Evolutionary conservation across 2,113 vertebrate species (phyloP).

Genomic region (Arenaria interpres): DNA sequence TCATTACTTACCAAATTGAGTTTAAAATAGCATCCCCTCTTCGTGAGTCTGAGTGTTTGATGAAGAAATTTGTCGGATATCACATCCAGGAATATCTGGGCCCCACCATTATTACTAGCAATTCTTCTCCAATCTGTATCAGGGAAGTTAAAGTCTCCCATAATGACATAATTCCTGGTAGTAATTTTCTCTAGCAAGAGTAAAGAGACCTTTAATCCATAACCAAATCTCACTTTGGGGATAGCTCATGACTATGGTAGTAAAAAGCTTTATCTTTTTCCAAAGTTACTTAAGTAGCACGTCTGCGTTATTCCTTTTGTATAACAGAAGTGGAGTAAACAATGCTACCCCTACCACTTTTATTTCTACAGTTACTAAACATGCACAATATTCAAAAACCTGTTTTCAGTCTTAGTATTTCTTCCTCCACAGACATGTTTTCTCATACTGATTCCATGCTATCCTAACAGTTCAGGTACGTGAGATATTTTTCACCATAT

Average conservation of each 20-base stretch:
- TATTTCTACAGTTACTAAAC: not conserved
- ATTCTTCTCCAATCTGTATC: conserved; percentile 73
- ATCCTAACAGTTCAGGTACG: not conserved
- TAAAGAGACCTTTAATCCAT: conserved; percentile 71
- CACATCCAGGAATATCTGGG: conserved; percentile 72
- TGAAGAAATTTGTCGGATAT: conserved; percentile 69
- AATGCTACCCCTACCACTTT: not conserved
- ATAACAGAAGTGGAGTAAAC: not conserved
- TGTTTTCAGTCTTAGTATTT: not conserved
- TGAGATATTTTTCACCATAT: not conserved
- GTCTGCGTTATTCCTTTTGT: not conserved
- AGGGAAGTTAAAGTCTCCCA: conserved; percentile 72
- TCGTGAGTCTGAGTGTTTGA: conserved; percentile 70
- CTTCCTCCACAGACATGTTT: not conserved
- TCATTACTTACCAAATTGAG: conserved; percentile 69
- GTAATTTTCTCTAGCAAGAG: conserved; percentile 69
- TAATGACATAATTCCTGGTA: conserved; percentile 70
- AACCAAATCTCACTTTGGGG: conserved; percentile 60
- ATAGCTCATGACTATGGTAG: conserved; percentile 34
- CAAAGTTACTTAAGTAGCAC: not conserved
- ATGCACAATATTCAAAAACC: not conserved
- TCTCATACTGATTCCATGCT: not conserved
- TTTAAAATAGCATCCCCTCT: conserved; percentile 70
- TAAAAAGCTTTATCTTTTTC: conserved; percentile 3
- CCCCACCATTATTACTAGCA: conserved; percentile 72